These are phyloP conservation scores for Eurytoma californica DNA, from an alignment of 2,888 invertebrate species.

Conservation along the genomic window DNA sequence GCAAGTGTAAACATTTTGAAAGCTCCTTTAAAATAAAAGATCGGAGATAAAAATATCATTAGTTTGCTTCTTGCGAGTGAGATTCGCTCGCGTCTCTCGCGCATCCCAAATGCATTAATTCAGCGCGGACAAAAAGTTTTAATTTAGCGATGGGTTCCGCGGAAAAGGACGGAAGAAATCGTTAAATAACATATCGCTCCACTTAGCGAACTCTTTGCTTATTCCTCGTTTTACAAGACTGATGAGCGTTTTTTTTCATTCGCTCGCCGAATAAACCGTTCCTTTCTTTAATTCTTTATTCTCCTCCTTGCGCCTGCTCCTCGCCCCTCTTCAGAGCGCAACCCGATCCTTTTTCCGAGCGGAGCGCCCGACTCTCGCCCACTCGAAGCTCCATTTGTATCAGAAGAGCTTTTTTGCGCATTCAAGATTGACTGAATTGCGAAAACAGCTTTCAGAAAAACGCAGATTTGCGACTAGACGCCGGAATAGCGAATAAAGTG, in stretches of 20 bases:
- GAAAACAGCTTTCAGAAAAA: conserved; percentile 48
- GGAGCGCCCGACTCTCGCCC: not conserved
- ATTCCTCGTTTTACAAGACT: conserved; percentile 33
- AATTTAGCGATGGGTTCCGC: conserved; percentile 19
- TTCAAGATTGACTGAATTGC: conserved; percentile 45
- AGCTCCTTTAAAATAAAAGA: not conserved
- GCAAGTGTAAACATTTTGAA: no score
- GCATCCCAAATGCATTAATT: conserved; percentile 29
- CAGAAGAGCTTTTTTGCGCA: conserved; percentile 31
- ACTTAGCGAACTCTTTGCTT: conserved; percentile 44
- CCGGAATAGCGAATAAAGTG: conserved; percentile 40
- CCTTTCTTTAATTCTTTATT: conserved; percentile 36
- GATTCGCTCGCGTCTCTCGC: not conserved
- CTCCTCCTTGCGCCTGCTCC: not conserved
- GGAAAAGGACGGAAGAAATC: not conserved
- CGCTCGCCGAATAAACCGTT: conserved; percentile 16
- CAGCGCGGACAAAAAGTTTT: conserved; percentile 31
- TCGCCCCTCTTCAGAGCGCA: not conserved
- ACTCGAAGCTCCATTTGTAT: conserved; percentile 43
- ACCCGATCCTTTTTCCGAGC: not conserved
- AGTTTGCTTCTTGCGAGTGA: no score
- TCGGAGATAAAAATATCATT: no score
- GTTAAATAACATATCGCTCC: conserved; percentile 47
- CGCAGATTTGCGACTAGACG: conserved; percentile 42
- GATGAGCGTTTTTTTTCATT: conserved; percentile 34